Conservation (phyloP, 1,140 invertebrate genomes). For the Bombus cullumanus region DNA sequence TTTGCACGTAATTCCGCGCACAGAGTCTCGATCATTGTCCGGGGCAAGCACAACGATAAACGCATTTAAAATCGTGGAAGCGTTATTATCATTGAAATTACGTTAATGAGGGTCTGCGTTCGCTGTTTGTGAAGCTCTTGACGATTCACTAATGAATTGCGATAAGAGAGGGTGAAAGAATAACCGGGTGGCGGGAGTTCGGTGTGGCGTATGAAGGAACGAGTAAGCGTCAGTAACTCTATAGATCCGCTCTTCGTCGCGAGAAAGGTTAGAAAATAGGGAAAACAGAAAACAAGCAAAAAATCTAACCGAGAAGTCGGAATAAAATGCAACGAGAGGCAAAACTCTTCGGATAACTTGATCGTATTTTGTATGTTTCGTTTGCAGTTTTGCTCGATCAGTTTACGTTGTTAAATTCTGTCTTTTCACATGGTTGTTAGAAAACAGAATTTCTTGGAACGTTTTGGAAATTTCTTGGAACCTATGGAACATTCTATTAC, state of each 20-base stretch:
- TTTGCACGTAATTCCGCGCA: not conserved
- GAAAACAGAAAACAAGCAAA: not conserved
- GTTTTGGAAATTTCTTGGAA: too few relatives aligned
- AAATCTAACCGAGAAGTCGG: not conserved
- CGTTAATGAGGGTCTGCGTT: slow-evolving; percentile 55
- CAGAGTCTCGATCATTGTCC: slow-evolving; percentile 51
- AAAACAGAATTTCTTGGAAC: not conserved
- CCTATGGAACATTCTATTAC: not conserved
- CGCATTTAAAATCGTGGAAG: slow-evolving; percentile 59
- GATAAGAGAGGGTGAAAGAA: slow-evolving; percentile 13
- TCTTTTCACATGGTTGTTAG: not conserved
- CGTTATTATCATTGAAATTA: slow-evolving; percentile 57
- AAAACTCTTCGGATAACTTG: not conserved
- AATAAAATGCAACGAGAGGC: not conserved
- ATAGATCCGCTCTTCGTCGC: slow-evolving; percentile 20
- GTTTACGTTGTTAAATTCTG: not conserved
- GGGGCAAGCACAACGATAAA: not conserved
- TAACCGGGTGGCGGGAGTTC: not conserved
- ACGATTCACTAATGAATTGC: slow-evolving; percentile 63
- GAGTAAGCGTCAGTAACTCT: slow-evolving; percentile 35
- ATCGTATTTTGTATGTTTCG: not conserved
- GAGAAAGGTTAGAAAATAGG: not conserved
- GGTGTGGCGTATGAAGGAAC: slow-evolving; percentile 13
- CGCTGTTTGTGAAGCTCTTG: slow-evolving; percentile 52
- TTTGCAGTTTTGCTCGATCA: not conserved